These are phyloP conservation scores for Pentalonia nigronervosa DNA, from an alignment of 1,140 invertebrate species.

Conservation along the genomic window DNA sequence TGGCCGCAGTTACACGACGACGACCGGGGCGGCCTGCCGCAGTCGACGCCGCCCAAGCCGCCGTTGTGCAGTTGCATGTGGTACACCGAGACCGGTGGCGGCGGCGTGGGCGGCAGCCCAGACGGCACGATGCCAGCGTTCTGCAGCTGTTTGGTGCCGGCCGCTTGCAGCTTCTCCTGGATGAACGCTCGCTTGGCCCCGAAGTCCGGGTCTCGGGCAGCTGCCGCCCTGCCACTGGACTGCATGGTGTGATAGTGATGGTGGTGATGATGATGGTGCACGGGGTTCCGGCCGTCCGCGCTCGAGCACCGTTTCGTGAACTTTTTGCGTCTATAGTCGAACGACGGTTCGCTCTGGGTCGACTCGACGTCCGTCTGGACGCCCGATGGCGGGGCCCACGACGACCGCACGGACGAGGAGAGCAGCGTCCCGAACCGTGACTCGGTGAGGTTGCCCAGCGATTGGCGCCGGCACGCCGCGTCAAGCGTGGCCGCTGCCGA, in stretches of 20 bases:
- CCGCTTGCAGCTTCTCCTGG: slow-evolving; percentile 52
- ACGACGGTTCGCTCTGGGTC: slow-evolving; percentile 43
- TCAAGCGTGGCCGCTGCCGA: slow-evolving; percentile 59
- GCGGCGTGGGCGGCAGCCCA: slow-evolving; percentile 60
- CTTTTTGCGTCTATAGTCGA: slow-evolving; percentile 58
- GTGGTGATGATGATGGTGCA: slow-evolving; percentile 39
- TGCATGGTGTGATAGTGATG: slow-evolving; percentile 46
- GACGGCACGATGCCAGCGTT: slow-evolving; percentile 62
- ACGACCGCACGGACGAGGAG: slow-evolving; percentile 65
- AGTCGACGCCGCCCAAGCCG: slow-evolving; percentile 57
- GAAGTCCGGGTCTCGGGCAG: slow-evolving; percentile 31
- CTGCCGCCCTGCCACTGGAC: slow-evolving; percentile 37
- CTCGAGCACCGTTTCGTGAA: slow-evolving; percentile 59
- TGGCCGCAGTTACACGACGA: slow-evolving; percentile 61
- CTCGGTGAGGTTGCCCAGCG: slow-evolving; percentile 62
- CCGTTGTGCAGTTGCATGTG: slow-evolving; percentile 59
- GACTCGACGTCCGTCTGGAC: slow-evolving; percentile 59
- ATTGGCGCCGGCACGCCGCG: slow-evolving; percentile 61
- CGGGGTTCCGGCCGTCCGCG: slow-evolving; percentile 57
- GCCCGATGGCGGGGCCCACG: slow-evolving; percentile 65
- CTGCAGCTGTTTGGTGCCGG: slow-evolving; percentile 61
- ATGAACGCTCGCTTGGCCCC: slow-evolving; percentile 50
- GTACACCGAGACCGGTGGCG: slow-evolving; percentile 61
- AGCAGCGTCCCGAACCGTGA: slow-evolving; percentile 60
- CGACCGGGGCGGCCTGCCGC: slow-evolving; percentile 55